Percentiles rank a stretch among this genome's conserved stretches.
Evolutionary conservation across 2,797 vertebrate genomes (phyloP).

Genomic region (Anisognathus igniventris): DNA sequence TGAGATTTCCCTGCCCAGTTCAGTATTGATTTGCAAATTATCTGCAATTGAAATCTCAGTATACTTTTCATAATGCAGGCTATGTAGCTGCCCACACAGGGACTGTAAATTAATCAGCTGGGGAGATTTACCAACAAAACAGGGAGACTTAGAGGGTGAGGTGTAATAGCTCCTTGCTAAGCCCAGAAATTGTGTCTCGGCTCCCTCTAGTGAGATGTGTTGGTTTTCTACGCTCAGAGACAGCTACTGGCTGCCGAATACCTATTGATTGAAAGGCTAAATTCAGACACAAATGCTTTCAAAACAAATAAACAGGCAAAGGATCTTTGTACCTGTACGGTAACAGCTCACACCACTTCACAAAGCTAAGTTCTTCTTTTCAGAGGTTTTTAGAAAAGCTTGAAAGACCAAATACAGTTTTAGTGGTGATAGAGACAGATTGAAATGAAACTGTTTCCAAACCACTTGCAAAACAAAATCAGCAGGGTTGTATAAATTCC

Average conservation of each 20-base stretch:
- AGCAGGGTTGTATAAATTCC: not conserved
- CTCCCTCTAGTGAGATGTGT: constrained; percentile 36
- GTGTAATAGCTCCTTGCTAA: fast-evolving
- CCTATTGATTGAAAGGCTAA: not conserved
- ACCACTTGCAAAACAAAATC: not conserved
- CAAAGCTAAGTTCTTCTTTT: not conserved
- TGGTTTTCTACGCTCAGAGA: not conserved
- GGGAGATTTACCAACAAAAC: not conserved
- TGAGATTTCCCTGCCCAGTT: not conserved
- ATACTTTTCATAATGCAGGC: not conserved
- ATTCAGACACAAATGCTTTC: not conserved
- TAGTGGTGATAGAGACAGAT: not conserved
- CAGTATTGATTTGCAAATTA: not conserved
- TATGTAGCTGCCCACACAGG: not conserved
- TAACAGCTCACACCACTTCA: not conserved
- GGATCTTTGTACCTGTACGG: not conserved
- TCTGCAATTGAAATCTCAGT: not conserved
- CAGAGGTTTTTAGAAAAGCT: not conserved
- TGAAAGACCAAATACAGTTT: not conserved
- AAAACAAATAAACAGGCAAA: not conserved
- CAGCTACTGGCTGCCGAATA: fast-evolving
- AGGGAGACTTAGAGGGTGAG: not conserved
- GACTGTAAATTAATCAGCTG: not conserved
- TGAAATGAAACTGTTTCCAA: not conserved
- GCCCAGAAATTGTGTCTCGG: not conserved